Percentiles rank a stretch among this genome's conserved stretches.
Evolutionary conservation across 1,140 invertebrate species (phyloP).

Genomic region (Galendromus occidentalis): DNA sequence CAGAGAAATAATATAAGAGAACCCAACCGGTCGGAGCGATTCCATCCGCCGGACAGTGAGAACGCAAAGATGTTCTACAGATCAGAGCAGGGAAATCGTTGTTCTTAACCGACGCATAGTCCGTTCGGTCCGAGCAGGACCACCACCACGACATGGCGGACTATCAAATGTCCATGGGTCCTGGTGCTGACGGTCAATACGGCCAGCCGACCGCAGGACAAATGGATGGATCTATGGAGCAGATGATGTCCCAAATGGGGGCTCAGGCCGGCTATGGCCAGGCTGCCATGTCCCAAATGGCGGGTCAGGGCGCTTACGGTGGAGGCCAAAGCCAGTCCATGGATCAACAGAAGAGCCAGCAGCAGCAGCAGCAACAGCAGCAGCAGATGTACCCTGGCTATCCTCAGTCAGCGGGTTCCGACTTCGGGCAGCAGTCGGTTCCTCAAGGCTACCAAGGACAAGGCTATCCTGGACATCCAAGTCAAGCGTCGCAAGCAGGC

Average conservation of each 20-base stretch:
- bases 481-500: not conserved
- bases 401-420: not conserved
- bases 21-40: too few relatives aligned
- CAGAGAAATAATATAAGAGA: too few relatives aligned
- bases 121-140: too few relatives aligned
- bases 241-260: conserved; percentile 11
- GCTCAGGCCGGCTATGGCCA: conserved; percentile 1
- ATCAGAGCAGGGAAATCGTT: too few relatives aligned
- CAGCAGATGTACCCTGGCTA: conserved; percentile 3
- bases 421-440: conserved; percentile 10
- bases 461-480: not conserved
- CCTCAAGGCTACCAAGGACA: conserved; percentile 4
- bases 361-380: not conserved
- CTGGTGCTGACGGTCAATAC: not conserved
- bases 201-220: not conserved
- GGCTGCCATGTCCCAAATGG: not conserved
- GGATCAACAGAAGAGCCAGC: not conserved
- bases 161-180: conserved; percentile 11
- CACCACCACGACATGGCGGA: conserved; percentile 2
- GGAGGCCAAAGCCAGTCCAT: not conserved
- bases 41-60: too few relatives aligned
- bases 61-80: too few relatives aligned
- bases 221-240: not conserved
- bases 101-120: too few relatives aligned
- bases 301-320: not conserved